A percentile compares a stretch with the other conserved stretches of the same genome.
These are phyloP conservation scores for Alloplasta piceator DNA, from an alignment of 2,888 invertebrate genomes.

Conservation along the genomic window DNA sequence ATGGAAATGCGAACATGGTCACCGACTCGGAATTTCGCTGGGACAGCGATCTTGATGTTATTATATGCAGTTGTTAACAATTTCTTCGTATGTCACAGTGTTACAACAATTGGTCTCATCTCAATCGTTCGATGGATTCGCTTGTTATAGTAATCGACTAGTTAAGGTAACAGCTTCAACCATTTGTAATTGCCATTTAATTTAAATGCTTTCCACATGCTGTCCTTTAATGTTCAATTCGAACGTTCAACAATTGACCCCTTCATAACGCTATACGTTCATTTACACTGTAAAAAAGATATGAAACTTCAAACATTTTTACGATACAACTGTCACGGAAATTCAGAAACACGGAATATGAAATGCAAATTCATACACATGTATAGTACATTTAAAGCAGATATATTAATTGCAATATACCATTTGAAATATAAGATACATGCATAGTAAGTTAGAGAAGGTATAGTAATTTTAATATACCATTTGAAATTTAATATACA, in stretches of 20 bases:
- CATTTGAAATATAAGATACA: too few relatives aligned
- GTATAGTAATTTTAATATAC: too few relatives aligned
- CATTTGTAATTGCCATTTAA: constrained; percentile 66
- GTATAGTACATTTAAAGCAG: too few relatives aligned
- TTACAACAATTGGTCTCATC: constrained; percentile 73
- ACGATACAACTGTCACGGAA: too few relatives aligned
- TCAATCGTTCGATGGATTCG: constrained; percentile 74
- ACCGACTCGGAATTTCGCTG: background rate
- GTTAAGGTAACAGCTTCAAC: constrained; percentile 53
- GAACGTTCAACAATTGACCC: constrained; percentile 75
- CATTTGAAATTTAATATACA: too few relatives aligned
- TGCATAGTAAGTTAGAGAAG: too few relatives aligned
- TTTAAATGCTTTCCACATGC: constrained; percentile 69
- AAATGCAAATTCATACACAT: too few relatives aligned
- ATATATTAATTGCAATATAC: too few relatives aligned
- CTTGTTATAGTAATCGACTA: constrained; percentile 72
- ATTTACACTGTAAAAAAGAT: too few relatives aligned
- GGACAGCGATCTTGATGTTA: constrained; percentile 1
- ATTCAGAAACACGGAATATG: too few relatives aligned
- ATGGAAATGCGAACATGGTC: background rate
- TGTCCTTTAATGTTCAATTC: constrained; percentile 68
- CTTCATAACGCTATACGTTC: constrained; percentile 69
- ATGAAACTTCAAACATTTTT: too few relatives aligned
- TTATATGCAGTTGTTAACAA: constrained; percentile 13
- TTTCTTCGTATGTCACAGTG: constrained; percentile 70